Conservation (phyloP, 30 jellyfish, hydroid and myxozoan species). For the Hydra vulgaris region DNA sequence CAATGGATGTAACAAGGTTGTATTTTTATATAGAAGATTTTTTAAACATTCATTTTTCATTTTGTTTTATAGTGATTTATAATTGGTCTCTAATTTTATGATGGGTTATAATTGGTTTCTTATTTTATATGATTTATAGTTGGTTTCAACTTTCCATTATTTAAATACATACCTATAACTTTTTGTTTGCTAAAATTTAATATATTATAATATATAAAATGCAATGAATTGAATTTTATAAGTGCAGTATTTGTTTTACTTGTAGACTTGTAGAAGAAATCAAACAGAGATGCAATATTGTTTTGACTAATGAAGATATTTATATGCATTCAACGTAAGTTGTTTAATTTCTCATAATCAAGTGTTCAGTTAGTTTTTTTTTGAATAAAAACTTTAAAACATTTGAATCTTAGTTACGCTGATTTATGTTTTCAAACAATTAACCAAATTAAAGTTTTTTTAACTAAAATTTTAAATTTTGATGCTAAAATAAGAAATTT, state of each 20-base stretch:
- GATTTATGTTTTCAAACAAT: no score
- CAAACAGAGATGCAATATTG: constrained; percentile 60
- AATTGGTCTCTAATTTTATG: neutral
- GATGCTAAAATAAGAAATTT: no score
- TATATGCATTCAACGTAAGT: constrained; percentile 84
- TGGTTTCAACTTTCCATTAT: neutral
- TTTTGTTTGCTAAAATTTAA: no score
- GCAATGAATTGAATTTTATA: neutral
- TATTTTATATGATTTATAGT: neutral
- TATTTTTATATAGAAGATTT: neutral
- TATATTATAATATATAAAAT: no score
- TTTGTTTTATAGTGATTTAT: neutral
- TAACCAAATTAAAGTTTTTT: no score
- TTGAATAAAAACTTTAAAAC: no score
- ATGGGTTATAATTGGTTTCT: no score
- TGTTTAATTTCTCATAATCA: neutral
- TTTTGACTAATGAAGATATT: constrained; percentile 74
- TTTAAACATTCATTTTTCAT: neutral
- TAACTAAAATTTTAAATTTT: no score
- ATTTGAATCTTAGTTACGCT: no score
- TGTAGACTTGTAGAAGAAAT: constrained; percentile 82
- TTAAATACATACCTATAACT: neutral
- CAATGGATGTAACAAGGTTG: constrained; percentile 98
- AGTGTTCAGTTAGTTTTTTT: no score
- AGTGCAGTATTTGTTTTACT: neutral